Evolutionary conservation across 2,888 invertebrate genomes (phyloP).

Genomic region (Drosophila multiciliata): DNA sequence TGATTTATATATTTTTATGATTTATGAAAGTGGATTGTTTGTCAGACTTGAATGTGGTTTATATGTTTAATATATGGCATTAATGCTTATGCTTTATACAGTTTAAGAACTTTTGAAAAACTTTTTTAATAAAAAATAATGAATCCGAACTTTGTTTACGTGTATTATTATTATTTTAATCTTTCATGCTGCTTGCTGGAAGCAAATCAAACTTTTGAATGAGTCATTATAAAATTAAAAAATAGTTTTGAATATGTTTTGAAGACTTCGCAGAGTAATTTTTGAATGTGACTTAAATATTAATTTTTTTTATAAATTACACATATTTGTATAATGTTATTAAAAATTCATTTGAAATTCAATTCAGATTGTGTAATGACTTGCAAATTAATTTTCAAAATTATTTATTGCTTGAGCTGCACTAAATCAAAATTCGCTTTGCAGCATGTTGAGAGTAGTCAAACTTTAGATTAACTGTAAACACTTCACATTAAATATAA

Average conservation of each 20-base stretch:
- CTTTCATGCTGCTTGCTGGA: no score
- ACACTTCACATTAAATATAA: rapidly evolving
- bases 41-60: background rate
- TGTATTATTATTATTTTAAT: no score
- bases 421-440: background rate
- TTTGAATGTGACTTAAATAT: background rate
- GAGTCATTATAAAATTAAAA: background rate
- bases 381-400: background rate
- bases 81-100: no score
- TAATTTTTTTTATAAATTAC: background rate
- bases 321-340: background rate
- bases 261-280: background rate
- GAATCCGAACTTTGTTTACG: no score
- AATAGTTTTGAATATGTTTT: background rate
- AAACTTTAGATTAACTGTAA: background rate
- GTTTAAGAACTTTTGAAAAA: no score
- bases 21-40: background rate
- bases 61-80: no score
- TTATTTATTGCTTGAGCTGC: background rate
- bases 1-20: no score
- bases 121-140: no score
- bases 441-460: background rate
- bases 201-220: background rate
- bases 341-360: background rate
- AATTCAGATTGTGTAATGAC: background rate